Evolutionary conservation across 1,140 invertebrate species (phyloP), one percentile per base, ranked within the genome.

Genomic region (Odontomachus brunneus): DNA sequence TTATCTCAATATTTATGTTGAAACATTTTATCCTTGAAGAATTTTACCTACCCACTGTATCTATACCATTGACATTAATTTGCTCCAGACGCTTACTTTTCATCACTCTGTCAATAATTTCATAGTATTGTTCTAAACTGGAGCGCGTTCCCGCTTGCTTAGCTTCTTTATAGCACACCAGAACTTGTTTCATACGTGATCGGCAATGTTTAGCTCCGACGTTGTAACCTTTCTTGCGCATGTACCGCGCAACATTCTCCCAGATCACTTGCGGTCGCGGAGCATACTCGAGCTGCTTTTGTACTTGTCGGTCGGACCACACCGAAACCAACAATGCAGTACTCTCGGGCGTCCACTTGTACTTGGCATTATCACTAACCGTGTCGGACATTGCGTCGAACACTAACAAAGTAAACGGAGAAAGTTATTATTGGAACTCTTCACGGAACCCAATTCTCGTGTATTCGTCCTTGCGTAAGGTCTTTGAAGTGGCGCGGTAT

Each of bases 281-380:
- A 0, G 93, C 65, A 62, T 91, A 92, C 11, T 92, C 91, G 1
- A 94, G 76, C 65, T 94, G 93, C 26, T 94, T 93, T 74, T 94
- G 94, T 7, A 94, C 93, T 69, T 94, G 93, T 19, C 90, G 92
- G 51, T 94, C 94, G 0, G 93, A 91, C 94, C 94, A 94, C 0
- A 94, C 90, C 0, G 93, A 94, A 2, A 94, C 93, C 19, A 94
- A 76, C 2, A 94, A 87, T 5, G 91, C 86, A 1, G 93, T 94
- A 53, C 94, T 93, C 17, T 94, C 94, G 5, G 92, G 92, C 0
- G 92, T 94, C 94, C 94, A 94, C 75, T 94, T 94, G 71, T 94
- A 94, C 66, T 94, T 94, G 11, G 72, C 51, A 83, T 81, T 89
- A 12, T 93, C 90, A 15, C 89, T 84, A 48, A 72, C 57, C 15